Base-by-base conservation (phyloP, 2,888 invertebrate genomes). In the Tuta absoluta region DNA sequence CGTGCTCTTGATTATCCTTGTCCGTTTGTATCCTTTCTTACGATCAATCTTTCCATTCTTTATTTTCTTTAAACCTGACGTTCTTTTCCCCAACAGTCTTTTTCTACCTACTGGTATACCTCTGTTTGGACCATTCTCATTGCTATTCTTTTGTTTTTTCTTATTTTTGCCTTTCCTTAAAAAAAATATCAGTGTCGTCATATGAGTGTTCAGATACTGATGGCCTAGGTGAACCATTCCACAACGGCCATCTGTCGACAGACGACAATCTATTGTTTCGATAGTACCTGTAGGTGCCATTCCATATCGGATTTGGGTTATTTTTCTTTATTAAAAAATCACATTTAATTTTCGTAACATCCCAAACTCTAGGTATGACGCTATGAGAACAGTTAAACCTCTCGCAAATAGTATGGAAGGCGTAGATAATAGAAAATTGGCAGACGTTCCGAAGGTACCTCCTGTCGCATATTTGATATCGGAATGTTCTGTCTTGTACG, bases 381-480 rank as follows among this genome's bases (percentile, higher is more conserved):
- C 11, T 21, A 11, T 38, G 38, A 10, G 37, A 37, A 38, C 58
- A 58, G n/a, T 37, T 38, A 28, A 11, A 58, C 19, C 12, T 37
- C 8, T 58, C 37, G 12, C 58, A 58, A 38, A 58, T 19, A 5
- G 33, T 17, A 12, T 17, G 17, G 21, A 58, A 58, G 11, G 19
- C 38, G 23, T 38, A 37, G 17, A 58, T 58, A 12, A 38, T 33
- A 1, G 33, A 11, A 5, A 23, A 58, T 19, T 37, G 58, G 33
- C 58, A 58, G 19, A 58, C 33, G 12, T 58, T 58, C n/a, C 33
- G 3, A 11, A 58, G 19, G 17, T 58, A 58, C 12, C 58, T 17
- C 17, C 38, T 58, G 37, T 58, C 58, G 37, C 58, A 58, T 33
- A 58, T 19, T n/a, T 17, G n/a, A 12, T 58, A 58, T 23, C 37